These are phyloP conservation scores for Carassius gibelio DNA, from an alignment of 2,113 vertebrate genomes.

Conservation along the genomic window DNA sequence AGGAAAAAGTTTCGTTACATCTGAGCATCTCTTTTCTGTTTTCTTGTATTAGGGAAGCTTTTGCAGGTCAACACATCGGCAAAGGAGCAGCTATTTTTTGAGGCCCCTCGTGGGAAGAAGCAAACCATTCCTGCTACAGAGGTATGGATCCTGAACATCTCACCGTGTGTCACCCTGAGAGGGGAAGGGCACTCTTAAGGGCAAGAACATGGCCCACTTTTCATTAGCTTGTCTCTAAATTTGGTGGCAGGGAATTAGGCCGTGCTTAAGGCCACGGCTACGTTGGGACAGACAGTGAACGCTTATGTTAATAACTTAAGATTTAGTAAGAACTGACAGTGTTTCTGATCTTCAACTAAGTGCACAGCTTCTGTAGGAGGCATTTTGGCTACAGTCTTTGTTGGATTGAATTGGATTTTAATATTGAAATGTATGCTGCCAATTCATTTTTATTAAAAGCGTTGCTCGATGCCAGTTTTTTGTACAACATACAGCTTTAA, in stretches of 20 bases:
- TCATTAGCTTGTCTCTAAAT: conserved; percentile 67
- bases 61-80: conserved; percentile 96
- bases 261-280: conserved; percentile 54
- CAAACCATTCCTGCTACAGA: conserved; percentile 88
- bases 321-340: conserved; percentile 10
- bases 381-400: background rate
- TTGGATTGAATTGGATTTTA: conserved; percentile 1
- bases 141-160: conserved; percentile 75
- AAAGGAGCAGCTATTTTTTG: conserved; percentile 97
- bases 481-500: background rate
- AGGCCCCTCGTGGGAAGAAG: conserved; percentile 94
- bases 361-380: background rate
- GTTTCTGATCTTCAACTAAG: conserved; percentile 2
- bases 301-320: conserved; percentile 24
- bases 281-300: conserved; percentile 53
- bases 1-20: background rate
- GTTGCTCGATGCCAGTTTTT: background rate
- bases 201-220: conserved; percentile 74
- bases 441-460: background rate
- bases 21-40: background rate
- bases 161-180: conserved; percentile 38
- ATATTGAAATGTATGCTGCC: background rate
- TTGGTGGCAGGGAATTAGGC: conserved; percentile 61
- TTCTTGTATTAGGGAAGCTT: conserved; percentile 84
- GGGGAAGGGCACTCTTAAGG: conserved; percentile 62